Evolutionary conservation across 1,140 invertebrate species (phyloP).

Genomic region (Heliconius nattereri): DNA sequence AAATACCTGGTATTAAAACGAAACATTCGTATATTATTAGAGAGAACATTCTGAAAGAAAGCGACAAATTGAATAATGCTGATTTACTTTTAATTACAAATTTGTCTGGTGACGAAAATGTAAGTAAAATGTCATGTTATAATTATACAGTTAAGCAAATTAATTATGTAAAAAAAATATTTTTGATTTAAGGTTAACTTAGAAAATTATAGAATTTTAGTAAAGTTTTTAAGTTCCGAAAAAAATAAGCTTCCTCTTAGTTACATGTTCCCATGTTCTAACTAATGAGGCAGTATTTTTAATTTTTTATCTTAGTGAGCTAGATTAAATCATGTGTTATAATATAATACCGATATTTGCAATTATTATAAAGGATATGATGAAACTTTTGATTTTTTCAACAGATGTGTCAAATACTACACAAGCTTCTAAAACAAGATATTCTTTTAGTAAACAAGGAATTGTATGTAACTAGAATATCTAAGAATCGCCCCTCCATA

Average conservation of each 20-base stretch:
- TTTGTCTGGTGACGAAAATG: slow-evolving; percentile 19
- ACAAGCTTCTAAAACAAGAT: slow-evolving; percentile 8
- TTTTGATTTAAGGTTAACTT: too few species aligned
- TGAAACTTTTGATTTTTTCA: background rate
- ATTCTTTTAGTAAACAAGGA: slow-evolving; percentile 29
- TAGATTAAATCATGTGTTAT: too few species aligned
- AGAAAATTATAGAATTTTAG: too few species aligned
- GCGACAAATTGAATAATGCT: background rate
- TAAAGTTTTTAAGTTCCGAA: too few species aligned
- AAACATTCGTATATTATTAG: slow-evolving; percentile 1
- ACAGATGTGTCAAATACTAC: slow-evolving; percentile 19
- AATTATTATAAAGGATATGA: background rate
- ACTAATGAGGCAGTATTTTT: too few species aligned
- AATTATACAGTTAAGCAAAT: background rate
- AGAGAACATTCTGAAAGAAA: slow-evolving; percentile 14
- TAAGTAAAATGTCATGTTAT: background rate
- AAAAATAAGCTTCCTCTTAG: too few species aligned
- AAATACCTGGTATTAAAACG: background rate
- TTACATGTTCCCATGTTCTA: too few species aligned
- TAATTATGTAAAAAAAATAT: too few species aligned
- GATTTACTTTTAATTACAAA: slow-evolving; percentile 20
- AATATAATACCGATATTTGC: too few species aligned
- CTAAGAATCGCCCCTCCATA: slow-evolving; percentile 8
- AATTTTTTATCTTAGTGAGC: too few species aligned
- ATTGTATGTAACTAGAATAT: background rate